Evolutionary conservation across 2,888 invertebrate species (phyloP), one percentile per base, ranked within the genome.

Genomic region (Andrena haemorrhoa): DNA sequence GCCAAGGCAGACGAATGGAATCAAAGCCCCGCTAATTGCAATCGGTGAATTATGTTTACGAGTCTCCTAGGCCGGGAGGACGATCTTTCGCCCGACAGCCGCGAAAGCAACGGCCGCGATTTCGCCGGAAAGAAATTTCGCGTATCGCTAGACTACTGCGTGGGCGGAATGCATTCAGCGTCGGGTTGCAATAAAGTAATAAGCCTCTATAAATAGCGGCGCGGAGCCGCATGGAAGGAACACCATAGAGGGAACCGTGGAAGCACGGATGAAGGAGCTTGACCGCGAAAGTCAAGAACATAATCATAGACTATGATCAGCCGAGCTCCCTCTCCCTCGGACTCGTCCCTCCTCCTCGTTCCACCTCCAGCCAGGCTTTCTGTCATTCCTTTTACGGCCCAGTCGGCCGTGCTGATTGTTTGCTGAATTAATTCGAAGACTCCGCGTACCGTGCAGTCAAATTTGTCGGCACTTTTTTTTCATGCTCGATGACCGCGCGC

Each of bases 261-360:
- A 88, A 86, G 88, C 83, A 86, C 69, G 87, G 86, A 88, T 85
- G 86, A 86, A 82, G 89, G 84, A 90, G 89, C 90, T 90, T 90
- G 91, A 91, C 91, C 92, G 91, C 91, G 90, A 91, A 92, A 92
- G 91, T 90, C 91, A 89, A 91, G 91, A 92, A 87, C 91, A 88
- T 92, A 92, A 92, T 92, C 92, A 91, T 90, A 91, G 92, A 90
- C 89, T 89, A 84, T 88, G 87, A 89, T 84, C 88, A 72, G 82
- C 65, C 78, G 73, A 35, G 76, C 68, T 71, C 60, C 75, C 73
- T 56, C 71, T 75, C 29, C 51, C 56, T 47, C 53, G 33, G 35
- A 12, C 53, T 78, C 70, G 61, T 77, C 78, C 75, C 81, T 65
- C 66, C 41, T n/a, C 69, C 76, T 66, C 72, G 64, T 77, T 70